These are phyloP conservation scores for Cerastis leucographa DNA, from an alignment of 2,888 invertebrate genomes.

Conservation along the genomic window DNA sequence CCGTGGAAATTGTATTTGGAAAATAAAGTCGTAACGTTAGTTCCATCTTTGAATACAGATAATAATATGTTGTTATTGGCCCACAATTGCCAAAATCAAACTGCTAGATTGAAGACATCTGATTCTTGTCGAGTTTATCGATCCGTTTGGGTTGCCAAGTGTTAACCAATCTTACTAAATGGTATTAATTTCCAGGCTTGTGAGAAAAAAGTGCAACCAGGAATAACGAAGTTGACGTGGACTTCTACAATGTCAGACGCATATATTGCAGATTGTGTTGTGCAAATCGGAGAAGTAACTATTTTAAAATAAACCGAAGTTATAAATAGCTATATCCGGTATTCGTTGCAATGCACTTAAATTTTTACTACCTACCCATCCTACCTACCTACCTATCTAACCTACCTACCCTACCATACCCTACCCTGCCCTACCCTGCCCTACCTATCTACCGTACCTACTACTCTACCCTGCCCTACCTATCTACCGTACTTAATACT, in stretches of 20 bases:
- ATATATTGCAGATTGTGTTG: conserved; percentile 93
- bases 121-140: background rate
- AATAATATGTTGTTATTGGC: background rate
- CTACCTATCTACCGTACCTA: no score
- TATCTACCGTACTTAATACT: no score
- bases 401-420: no score
- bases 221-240: conserved; percentile 94
- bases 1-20: background rate
- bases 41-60: background rate
- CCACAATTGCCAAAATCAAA: background rate
- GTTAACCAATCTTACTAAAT: conserved; percentile 42
- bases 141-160: conserved; percentile 6
- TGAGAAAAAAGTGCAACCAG: conserved; percentile 93
- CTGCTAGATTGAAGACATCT: background rate
- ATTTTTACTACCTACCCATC: no score
- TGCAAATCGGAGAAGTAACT: conserved; percentile 92
- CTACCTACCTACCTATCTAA: no score
- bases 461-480: no score
- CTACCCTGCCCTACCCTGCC: no score
- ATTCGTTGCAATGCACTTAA: no score
- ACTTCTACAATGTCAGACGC: conserved; percentile 93
- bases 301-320: background rate
- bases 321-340: no score
- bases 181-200: conserved; percentile 78
- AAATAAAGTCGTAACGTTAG: background rate